A percentile compares a stretch with the other conserved stretches of the same genome.
phyloP scores from a whole-genome alignment of 2,888 invertebrate species.

The Autographa gamma region DNA sequence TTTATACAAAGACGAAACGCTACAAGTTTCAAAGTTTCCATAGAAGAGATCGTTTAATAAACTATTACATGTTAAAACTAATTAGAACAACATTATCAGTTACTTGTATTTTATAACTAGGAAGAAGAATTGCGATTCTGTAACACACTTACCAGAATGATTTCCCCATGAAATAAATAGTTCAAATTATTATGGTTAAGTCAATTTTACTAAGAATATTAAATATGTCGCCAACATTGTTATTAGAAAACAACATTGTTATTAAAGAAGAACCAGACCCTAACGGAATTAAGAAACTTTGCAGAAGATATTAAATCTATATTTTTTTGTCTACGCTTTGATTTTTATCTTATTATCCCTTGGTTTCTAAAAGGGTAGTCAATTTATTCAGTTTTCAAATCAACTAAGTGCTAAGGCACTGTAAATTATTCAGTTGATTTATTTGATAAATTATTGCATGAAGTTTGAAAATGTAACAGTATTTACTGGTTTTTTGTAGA shows the following conservation, averaged over 20 bases:
- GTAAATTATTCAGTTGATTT: too few species aligned
- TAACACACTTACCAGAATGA: neutral
- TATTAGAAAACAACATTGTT: too few species aligned
- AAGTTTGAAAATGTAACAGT: too few species aligned
- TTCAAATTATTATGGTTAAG: neutral
- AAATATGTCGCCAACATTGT: slow-evolving; percentile 7
- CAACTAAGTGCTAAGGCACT: too few species aligned
- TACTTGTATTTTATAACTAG: neutral
- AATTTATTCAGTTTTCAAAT: too few species aligned
- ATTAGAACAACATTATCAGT: slow-evolving; percentile 1
- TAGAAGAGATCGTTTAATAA: neutral
- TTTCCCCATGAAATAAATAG: slow-evolving; percentile 2
- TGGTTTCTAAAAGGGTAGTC: too few species aligned
- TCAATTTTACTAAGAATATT: slow-evolving; percentile 2
- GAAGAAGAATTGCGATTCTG: neutral
- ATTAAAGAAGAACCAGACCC: slow-evolving; percentile 1
- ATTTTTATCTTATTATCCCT: too few species aligned
- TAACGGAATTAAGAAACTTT: neutral
- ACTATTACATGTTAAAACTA: neutral
- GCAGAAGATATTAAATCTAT: neutral
- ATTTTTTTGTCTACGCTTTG: too few species aligned
- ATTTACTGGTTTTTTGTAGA: too few species aligned
- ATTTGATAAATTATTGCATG: too few species aligned
- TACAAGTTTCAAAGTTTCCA: neutral
- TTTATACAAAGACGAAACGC: too few species aligned